These are phyloP conservation scores for Oikopleura dioica DNA, from an alignment of 23 tunicate species.

Conservation along the genomic window DNA sequence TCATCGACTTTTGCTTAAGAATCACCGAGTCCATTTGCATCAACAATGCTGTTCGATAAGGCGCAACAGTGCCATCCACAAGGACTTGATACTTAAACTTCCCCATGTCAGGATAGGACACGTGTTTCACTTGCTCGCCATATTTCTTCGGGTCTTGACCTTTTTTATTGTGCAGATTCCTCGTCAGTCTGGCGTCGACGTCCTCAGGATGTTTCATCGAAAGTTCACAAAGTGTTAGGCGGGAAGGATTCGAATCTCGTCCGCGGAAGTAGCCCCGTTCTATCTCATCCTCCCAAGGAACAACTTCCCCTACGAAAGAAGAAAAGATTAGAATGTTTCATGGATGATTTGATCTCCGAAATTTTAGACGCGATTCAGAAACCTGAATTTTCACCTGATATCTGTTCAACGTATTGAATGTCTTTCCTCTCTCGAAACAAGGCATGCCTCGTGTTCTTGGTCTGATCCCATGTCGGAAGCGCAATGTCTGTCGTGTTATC, in stretches of 20 bases:
- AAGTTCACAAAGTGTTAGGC: slow-evolving; percentile 37
- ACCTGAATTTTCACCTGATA: too few species aligned
- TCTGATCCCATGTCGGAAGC: slow-evolving; percentile 75
- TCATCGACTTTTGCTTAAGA: slow-evolving; percentile 72
- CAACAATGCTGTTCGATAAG: slow-evolving; percentile 72
- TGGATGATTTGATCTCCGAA: too few species aligned
- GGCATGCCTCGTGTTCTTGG: slow-evolving; percentile 15
- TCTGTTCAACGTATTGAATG: too few species aligned
- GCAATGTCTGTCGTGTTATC: slow-evolving; percentile 39
- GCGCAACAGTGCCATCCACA: slow-evolving; percentile 93
- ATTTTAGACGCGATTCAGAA: too few species aligned
- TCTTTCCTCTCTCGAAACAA: background rate
- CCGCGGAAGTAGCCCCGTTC: slow-evolving; percentile 74
- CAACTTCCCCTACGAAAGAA: background rate
- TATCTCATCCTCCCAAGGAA: background rate
- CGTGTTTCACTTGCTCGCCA: background rate
- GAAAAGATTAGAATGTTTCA: too few species aligned
- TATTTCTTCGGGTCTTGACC: too few species aligned
- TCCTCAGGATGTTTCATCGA: background rate
- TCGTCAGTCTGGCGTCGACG: too few species aligned
- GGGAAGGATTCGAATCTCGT: slow-evolving; percentile 67
- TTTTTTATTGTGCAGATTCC: too few species aligned
- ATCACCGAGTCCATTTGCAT: slow-evolving; percentile 40
- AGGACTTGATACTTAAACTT: slow-evolving; percentile 25
- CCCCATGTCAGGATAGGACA: background rate